Conservation (phyloP, 64 coral and sea anemone genomes). For the Montipora capricornis region DNA sequence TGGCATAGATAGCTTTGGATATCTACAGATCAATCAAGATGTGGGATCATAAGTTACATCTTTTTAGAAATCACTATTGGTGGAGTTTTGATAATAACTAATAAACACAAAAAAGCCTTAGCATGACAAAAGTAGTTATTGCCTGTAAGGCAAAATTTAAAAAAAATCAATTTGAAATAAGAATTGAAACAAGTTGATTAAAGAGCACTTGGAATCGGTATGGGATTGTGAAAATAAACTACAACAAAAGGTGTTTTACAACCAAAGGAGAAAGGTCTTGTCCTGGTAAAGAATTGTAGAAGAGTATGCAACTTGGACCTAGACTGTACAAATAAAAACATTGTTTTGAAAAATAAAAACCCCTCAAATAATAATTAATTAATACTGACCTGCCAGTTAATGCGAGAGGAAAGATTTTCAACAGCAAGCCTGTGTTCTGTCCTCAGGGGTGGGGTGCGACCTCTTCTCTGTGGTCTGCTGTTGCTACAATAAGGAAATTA, state of each 20-base stretch:
- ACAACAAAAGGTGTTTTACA: neutral
- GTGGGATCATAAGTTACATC: constrained; percentile 45
- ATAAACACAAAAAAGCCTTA: too few species aligned
- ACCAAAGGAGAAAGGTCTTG: too few species aligned
- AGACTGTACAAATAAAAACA: neutral
- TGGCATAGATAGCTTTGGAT: constrained; percentile 58
- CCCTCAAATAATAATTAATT: neutral
- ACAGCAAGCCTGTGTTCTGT: constrained; percentile 98
- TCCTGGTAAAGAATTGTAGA: too few species aligned
- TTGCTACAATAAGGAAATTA: neutral
- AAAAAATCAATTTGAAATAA: too few species aligned
- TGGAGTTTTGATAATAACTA: neutral
- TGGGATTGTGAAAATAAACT: too few species aligned
- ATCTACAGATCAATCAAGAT: constrained; percentile 60
- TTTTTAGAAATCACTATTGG: constrained; percentile 19
- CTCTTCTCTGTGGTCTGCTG: constrained; percentile 60
- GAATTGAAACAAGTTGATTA: too few species aligned
- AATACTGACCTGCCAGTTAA: constrained; percentile 93
- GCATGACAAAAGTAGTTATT: neutral
- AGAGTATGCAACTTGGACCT: too few species aligned
- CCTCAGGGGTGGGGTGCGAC: constrained; percentile 86
- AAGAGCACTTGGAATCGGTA: too few species aligned
- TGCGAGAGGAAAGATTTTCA: constrained; percentile 92
- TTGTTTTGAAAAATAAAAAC: neutral
- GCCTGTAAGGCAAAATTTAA: neutral